Percentiles rank a stretch among this genome's conserved stretches.
These are phyloP conservation scores for Vanessa atalanta DNA, from an alignment of 1,140 invertebrate species.

Conservation along the genomic window DNA sequence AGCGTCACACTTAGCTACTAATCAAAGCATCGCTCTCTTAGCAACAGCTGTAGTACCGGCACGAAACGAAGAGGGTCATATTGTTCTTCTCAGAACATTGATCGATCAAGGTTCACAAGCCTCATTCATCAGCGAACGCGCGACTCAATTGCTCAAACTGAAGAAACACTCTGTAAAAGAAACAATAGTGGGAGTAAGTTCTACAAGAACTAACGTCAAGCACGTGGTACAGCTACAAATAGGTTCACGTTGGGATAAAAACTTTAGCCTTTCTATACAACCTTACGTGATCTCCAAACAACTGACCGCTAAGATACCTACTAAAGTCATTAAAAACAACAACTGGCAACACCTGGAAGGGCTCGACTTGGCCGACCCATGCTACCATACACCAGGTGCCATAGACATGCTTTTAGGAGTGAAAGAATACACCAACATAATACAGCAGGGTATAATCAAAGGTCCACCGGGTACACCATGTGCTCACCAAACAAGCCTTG, in stretches of 20 bases:
- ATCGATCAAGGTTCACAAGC: conserved; percentile 23
- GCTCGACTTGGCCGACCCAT: conserved; percentile 36
- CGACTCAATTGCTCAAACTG: conserved; percentile 3
- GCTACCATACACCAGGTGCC: conserved; percentile 32
- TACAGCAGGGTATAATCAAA: conserved; percentile 24
- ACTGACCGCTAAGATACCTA: conserved; percentile 33
- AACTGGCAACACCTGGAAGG: conserved; percentile 26
- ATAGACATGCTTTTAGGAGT: conserved; percentile 41
- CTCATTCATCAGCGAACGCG: conserved; percentile 6
- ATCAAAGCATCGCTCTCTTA: not conserved
- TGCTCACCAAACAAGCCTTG: conserved; percentile 22
- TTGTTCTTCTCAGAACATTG: not conserved
- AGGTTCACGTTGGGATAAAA: conserved; percentile 32
- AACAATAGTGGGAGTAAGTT: conserved; percentile 25
- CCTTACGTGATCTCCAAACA: conserved; percentile 31
- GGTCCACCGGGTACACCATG: conserved; percentile 30
- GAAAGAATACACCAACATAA: conserved; percentile 34
- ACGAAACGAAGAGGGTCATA: not conserved
- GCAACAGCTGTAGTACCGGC: conserved; percentile 14
- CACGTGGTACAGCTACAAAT: not conserved
- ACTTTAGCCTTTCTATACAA: conserved; percentile 27
- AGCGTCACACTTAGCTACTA: not conserved
- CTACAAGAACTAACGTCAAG: not conserved
- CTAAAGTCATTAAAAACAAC: not conserved
- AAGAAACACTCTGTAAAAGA: conserved; percentile 6